Base-by-base conservation (phyloP, 2,797 vertebrate species). In the Cossypha heuglini region DNA sequence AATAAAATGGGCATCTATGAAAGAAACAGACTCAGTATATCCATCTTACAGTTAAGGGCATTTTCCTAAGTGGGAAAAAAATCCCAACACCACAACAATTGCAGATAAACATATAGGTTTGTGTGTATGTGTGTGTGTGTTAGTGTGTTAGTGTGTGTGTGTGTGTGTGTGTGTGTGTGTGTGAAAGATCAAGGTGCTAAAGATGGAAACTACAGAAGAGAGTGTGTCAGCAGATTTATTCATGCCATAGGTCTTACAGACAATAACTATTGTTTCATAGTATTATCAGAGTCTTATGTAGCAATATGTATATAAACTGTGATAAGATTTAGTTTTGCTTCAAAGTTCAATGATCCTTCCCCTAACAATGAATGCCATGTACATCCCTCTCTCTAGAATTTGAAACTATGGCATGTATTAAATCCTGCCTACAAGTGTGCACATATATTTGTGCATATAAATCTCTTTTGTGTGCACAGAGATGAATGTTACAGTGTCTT, bases 41-140 rank as follows among this genome's bases (percentile, higher is more conserved):
- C 10, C 16, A 55, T 59, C 22, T 16, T 54, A 35, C 2, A 61
- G 16, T 83, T 52, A 67, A 45, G 13, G 46, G 11, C 18, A 17
- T 82, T 84, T 86, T 63, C 31, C 14, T 38, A 61, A 33, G 5
- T 8, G 13, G 57, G 25, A 4, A 35, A 18, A 46, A 21, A n/a
- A 89, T 64, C 0, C 1, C 6, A 14, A 16, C 9, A 7, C 5
- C 3, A 16, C n/a, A 54, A 13, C 0, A 3, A 28, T 18, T 87
- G 57, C 33, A 72, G 11, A 28, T 17, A 57, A 20, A 54, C 16
- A 35, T 22, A 16, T 24, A 35, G 15, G 3, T 43, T 42, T 55
- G 28, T 52, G 1, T 16, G 3, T 52, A 25, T 18, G 13, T 31
- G 21, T 26, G 8, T 38, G 12, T 40, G 5, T 37, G 37, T 37